These are phyloP conservation scores for Narcine bancroftii DNA, from an alignment of 2,113 vertebrate species.

Conservation along the genomic window DNA sequence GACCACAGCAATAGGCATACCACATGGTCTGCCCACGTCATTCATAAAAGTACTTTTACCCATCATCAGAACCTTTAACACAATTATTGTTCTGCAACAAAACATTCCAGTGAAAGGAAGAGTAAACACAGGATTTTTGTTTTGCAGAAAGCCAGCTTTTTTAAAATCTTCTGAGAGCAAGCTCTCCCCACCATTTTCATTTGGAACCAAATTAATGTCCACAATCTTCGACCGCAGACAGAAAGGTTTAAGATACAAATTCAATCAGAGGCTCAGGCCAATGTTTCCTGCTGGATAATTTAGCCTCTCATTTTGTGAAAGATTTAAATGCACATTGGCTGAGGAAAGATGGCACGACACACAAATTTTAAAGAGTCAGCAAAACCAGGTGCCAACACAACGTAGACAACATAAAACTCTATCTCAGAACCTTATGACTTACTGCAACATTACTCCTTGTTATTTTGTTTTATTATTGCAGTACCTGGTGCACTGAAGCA, in stretches of 20 bases:
- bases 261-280: neutral
- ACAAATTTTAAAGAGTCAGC: neutral
- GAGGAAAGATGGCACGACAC: neutral
- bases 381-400: neutral
- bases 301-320: neutral
- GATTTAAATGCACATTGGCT: neutral
- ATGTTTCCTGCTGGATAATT: neutral
- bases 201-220: neutral
- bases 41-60: no score
- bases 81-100: no score
- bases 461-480: no score
- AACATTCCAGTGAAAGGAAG: no score
- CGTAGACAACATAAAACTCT: neutral
- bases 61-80: no score
- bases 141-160: no score
- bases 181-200: neutral
- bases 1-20: no score
- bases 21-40: no score
- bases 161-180: no score
- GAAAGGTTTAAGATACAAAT: neutral
- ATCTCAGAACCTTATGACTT: neutral
- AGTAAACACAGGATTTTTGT: no score
- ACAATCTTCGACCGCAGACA: neutral
- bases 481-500: no score
- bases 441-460: no score